Percentiles rank a stretch among this genome's conserved stretches.
Conservation (phyloP, 1,140 invertebrate genomes). For the Globodera rostochiensis region DNA sequence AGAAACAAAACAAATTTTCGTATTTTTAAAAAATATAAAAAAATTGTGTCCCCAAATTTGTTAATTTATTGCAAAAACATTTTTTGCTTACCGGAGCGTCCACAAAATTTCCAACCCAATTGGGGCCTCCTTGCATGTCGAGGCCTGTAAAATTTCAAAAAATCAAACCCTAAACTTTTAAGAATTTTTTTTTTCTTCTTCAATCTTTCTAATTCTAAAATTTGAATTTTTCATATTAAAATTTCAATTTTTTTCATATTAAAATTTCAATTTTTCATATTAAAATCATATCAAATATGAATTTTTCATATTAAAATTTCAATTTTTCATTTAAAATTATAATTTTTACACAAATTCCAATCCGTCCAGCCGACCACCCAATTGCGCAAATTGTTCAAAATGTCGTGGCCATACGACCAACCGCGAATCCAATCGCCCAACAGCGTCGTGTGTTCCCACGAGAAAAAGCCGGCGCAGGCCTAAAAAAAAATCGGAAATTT, state of each 20-base stretch:
- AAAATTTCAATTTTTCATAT: too few relatives aligned
- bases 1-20: too few relatives aligned
- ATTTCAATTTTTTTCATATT: too few relatives aligned
- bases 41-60: background rate
- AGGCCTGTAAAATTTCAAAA: conserved; percentile 11
- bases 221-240: too few relatives aligned
- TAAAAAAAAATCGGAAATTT: conserved; percentile 28
- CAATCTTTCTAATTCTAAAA: too few relatives aligned
- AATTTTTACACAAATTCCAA: conserved; percentile 76
- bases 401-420: conserved; percentile 66
- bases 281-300: too few relatives aligned
- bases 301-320: too few relatives aligned
- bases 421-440: conserved; percentile 41
- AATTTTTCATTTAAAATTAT: too few relatives aligned
- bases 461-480: conserved; percentile 34
- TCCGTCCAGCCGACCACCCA: conserved; percentile 70
- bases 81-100: conserved; percentile 71
- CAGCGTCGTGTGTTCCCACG: conserved; percentile 34
- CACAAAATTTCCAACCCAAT: conserved; percentile 78
- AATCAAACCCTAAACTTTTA: background rate
- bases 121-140: conserved; percentile 71
- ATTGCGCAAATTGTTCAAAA: conserved; percentile 68
- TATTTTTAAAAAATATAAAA: background rate
- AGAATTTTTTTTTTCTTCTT: background rate
- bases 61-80: background rate